Conservation (phyloP, 2,797 vertebrate species). For the Myiotriccus ornatus region DNA sequence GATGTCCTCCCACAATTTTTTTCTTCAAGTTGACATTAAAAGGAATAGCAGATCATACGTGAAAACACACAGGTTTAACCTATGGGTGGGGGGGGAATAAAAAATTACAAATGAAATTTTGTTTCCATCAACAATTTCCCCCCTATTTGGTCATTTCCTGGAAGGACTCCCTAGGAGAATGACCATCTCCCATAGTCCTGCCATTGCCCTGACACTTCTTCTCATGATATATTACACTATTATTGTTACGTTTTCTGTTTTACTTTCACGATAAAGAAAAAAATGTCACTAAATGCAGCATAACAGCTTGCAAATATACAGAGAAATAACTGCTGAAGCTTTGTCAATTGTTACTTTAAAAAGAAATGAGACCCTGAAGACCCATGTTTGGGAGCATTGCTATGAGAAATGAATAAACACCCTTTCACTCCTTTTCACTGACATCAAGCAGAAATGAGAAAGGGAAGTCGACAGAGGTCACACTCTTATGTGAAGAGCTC, state of each 20-base stretch:
- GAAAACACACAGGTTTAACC: background rate
- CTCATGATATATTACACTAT: background rate
- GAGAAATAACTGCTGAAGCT: background rate
- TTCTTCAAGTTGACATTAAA: background rate
- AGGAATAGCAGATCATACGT: background rate
- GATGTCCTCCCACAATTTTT: background rate
- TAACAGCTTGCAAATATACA: background rate
- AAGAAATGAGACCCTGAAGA: background rate
- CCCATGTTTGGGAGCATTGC: background rate
- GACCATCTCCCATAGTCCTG: background rate
- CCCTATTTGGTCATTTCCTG: background rate
- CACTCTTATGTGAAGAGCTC: background rate
- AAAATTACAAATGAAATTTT: background rate
- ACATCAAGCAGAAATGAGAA: background rate
- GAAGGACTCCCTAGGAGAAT: background rate
- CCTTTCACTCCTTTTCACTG: background rate
- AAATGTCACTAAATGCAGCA: background rate
- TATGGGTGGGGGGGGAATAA: rapidly evolving
- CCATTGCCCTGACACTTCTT: background rate
- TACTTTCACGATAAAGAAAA: background rate
- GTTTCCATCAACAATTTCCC: background rate
- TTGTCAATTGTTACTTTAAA: background rate
- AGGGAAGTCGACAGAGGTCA: background rate
- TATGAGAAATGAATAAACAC: slow-evolving; percentile 14
- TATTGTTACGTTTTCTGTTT: background rate